Evolutionary conservation across 1,140 invertebrate genomes (phyloP).

Genomic region (Agrilus planipennis): DNA sequence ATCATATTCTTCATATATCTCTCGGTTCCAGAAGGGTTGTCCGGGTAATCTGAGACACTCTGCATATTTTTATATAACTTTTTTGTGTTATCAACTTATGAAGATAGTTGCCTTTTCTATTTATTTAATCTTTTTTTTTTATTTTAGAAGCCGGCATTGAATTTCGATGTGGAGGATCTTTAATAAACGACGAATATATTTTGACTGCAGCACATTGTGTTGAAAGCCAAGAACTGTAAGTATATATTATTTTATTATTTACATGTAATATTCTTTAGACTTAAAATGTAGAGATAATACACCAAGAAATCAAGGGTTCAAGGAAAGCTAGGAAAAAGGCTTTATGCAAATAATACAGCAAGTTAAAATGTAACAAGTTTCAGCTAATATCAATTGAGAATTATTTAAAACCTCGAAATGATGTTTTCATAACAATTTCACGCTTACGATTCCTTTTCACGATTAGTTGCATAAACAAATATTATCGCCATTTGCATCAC

Average conservation of each 20-base stretch:
- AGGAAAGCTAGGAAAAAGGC: not conserved
- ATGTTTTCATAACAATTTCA: no score
- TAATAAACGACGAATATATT: slow-evolving; percentile 41
- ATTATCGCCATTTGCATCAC: no score
- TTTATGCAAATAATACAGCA: not conserved
- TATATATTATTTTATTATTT: not conserved
- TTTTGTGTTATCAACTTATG: no score
- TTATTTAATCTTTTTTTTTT: no score
- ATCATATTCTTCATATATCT: no score
- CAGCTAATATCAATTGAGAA: not conserved
- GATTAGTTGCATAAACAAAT: no score
- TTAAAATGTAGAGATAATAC: not conserved
- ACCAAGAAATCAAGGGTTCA: not conserved
- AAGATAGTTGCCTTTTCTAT: no score
- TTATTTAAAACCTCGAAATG: no score
- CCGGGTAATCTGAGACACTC: no score
- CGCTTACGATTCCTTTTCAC: no score
- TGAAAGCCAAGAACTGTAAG: not conserved
- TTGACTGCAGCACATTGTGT: slow-evolving; percentile 43
- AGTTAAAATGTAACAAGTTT: not conserved
- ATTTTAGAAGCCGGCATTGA: slow-evolving; percentile 16
- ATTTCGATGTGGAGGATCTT: slow-evolving; percentile 44
- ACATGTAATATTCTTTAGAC: not conserved
- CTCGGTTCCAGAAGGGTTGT: no score
- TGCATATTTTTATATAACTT: no score